phyloP scores from a whole-genome alignment of 2,113 vertebrate species.

The Haemorhous mexicanus region DNA sequence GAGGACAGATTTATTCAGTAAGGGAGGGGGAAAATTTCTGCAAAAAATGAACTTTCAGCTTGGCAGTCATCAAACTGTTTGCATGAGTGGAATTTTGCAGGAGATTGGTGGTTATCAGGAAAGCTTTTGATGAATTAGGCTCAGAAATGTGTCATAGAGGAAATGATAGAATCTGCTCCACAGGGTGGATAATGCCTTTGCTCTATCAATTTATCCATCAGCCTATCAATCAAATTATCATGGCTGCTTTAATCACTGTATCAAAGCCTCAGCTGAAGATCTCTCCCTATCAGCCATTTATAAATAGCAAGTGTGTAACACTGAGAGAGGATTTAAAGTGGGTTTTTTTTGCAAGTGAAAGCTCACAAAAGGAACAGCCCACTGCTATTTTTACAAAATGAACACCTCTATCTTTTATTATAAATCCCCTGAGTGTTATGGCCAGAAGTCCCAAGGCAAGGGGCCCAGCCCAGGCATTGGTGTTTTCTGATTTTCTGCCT shows the following conservation, averaged over 20 bases:
- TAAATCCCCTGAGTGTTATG: rapidly evolving
- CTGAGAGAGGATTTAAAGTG: neutral
- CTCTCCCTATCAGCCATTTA: neutral
- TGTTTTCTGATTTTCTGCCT: neutral
- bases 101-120: neutral
- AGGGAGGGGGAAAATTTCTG: neutral
- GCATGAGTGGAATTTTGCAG: neutral
- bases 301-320: neutral
- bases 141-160: neutral
- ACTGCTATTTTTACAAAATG: neutral
- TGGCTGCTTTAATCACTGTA: neutral
- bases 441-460: neutral
- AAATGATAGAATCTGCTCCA: neutral
- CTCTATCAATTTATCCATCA: neutral
- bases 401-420: rapidly evolving
- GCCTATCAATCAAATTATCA: neutral
- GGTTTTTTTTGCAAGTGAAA: neutral
- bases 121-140: neutral
- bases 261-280: neutral
- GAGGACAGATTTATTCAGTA: neutral
- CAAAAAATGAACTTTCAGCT: neutral
- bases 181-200: neutral
- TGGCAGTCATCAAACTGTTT: neutral
- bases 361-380: neutral
- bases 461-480: neutral